Evolutionary conservation across 2,888 invertebrate genomes (phyloP).

Genomic region (Apamea monoglypha): DNA sequence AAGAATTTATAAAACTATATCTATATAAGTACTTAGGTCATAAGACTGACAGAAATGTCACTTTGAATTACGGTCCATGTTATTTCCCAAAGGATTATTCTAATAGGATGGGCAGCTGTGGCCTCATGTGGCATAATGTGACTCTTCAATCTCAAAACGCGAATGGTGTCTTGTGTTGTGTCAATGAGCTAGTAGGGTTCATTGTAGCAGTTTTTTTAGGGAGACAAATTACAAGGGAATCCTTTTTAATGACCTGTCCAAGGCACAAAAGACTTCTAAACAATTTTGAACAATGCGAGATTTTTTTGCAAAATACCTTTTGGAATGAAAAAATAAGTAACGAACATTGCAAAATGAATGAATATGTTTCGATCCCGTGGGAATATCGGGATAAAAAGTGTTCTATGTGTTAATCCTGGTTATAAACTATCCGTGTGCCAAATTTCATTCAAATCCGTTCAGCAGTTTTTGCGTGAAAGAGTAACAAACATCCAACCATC

Average conservation of each 20-base stretch:
- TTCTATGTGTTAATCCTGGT: no score
- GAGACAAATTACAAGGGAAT: background rate
- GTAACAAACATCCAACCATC: no score
- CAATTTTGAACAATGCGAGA: background rate
- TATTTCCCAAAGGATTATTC: conserved; percentile 25
- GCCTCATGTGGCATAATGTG: background rate
- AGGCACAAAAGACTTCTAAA: background rate
- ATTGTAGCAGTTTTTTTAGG: background rate
- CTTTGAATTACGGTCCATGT: conserved; percentile 12
- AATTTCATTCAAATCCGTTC: no score
- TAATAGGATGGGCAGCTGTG: conserved; percentile 26
- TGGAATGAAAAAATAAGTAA: background rate
- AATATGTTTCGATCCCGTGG: background rate
- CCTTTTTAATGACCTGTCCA: background rate
- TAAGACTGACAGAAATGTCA: conserved; percentile 10
- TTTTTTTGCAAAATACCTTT: background rate
- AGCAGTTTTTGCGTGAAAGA: no score
- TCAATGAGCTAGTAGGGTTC: background rate
- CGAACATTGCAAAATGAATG: background rate
- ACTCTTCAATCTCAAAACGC: background rate
- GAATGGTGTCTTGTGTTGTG: background rate
- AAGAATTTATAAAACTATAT: background rate
- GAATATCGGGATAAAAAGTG: no score
- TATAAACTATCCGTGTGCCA: no score
- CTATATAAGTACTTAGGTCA: background rate